Evolutionary conservation across 2,888 invertebrate genomes (phyloP).

Genomic region (Apamea crenata): DNA sequence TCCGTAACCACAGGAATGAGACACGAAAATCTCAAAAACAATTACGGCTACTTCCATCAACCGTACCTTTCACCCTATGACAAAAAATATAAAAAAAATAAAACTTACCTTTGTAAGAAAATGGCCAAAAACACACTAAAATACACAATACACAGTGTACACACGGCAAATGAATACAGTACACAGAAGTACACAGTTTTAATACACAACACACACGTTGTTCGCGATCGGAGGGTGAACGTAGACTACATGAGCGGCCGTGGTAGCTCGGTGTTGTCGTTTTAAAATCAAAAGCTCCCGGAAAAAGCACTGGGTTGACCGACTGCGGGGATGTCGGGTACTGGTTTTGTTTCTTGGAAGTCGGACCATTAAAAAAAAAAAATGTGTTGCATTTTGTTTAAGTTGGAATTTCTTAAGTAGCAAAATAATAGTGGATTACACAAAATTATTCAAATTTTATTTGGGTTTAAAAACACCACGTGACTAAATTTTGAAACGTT

Average conservation of each 20-base stretch:
- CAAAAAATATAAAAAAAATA: neutral
- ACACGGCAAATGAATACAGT: constrained; percentile 60
- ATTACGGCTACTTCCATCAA: neutral
- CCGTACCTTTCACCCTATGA: neutral
- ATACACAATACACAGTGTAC: constrained; percentile 57
- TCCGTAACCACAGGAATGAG: neutral
- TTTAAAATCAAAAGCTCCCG: constrained; percentile 59
- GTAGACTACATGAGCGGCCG: constrained; percentile 56
- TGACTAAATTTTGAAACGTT: neutral
- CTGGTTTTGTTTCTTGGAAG: neutral
- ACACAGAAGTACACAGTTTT: constrained; percentile 62
- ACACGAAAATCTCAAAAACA: constrained; percentile 42
- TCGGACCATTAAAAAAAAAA: neutral
- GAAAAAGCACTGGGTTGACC: constrained; percentile 23
- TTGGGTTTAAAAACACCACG: neutral
- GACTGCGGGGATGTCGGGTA: constrained; percentile 12
- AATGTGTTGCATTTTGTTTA: rapidly evolving
- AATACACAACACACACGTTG: constrained; percentile 44
- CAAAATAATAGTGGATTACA: neutral
- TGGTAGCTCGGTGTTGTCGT: constrained; percentile 55
- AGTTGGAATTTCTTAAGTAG: neutral
- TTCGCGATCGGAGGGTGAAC: constrained; percentile 44
- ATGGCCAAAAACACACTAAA: constrained; percentile 51
- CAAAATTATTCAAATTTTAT: neutral
- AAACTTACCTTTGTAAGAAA: constrained; percentile 60